These are phyloP conservation scores for Thaumetopoea pityocampa DNA, from an alignment of 1,140 invertebrate genomes.

Conservation along the genomic window DNA sequence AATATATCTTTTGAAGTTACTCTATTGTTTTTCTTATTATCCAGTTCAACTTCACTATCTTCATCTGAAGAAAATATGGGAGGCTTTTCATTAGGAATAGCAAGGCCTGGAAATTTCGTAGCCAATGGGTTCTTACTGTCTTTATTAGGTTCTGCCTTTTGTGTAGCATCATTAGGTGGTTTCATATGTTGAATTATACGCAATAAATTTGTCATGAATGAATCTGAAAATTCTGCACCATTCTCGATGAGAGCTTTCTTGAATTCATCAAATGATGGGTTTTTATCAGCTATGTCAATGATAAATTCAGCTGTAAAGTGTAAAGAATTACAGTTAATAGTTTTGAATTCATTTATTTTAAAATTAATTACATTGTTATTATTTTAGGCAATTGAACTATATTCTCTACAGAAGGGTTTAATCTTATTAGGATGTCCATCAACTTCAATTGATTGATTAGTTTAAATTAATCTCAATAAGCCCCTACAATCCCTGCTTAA, in stretches of 20 bases:
- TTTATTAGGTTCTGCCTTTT: constrained; percentile 19
- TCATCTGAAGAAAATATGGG: constrained; percentile 66
- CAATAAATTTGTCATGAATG: constrained; percentile 93
- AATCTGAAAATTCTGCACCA: constrained; percentile 96
- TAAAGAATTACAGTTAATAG: constrained; percentile 24
- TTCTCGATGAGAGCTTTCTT: constrained; percentile 92
- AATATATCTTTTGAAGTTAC: constrained; percentile 68
- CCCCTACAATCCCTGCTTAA: too few relatives aligned
- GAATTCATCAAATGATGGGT: constrained; percentile 90
- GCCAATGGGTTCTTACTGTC: constrained; percentile 80
- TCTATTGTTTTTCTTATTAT: constrained; percentile 53
- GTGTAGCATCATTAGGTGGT: constrained; percentile 67
- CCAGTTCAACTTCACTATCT: constrained; percentile 52
- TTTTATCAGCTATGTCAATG: constrained; percentile 93
- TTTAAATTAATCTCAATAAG: too few relatives aligned
- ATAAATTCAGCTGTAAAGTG: constrained; percentile 94
- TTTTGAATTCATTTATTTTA: neutral
- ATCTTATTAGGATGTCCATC: too few relatives aligned
- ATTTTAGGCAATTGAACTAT: too few relatives aligned
- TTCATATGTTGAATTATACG: constrained; percentile 97
- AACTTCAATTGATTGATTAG: too few relatives aligned
- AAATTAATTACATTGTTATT: too few relatives aligned
- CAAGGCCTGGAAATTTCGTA: constrained; percentile 91
- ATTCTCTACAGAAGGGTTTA: too few relatives aligned
- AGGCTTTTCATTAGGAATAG: constrained; percentile 89